Percentiles rank a stretch among this genome's conserved stretches.
Conservation (phyloP, 1,140 invertebrate species). For the Stratiolaelaps scimitus region DNA sequence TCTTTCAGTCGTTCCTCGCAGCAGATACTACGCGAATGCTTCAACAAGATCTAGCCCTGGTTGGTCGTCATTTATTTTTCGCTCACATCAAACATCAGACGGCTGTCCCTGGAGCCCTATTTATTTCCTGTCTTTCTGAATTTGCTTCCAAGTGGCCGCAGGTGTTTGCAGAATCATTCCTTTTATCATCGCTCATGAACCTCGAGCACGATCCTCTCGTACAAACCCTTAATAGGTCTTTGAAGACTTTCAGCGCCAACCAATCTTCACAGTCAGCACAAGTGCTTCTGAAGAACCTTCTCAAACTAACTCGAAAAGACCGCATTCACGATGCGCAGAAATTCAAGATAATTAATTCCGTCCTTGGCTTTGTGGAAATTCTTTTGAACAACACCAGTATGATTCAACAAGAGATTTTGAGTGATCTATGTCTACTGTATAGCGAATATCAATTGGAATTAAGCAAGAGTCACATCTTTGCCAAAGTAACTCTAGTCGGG, state of each 20-base stretch:
- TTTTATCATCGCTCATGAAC: neutral
- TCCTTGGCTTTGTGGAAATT: too few relatives aligned
- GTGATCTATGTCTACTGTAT: neutral
- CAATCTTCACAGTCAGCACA: neutral
- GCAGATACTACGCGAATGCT: conserved; percentile 5
- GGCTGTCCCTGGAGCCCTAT: neutral
- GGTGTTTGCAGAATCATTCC: neutral
- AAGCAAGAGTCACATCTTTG: neutral
- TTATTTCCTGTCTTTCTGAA: neutral
- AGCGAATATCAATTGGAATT: neutral
- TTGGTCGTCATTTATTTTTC: neutral
- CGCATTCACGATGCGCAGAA: too few relatives aligned
- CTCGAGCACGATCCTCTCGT: neutral
- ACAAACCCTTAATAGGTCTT: neutral
- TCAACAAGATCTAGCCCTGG: neutral
- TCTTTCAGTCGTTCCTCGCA: conserved; percentile 10
- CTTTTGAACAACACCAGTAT: too few relatives aligned
- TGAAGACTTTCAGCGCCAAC: conserved; percentile 4
- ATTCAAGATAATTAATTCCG: too few relatives aligned
- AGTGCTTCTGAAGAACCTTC: neutral
- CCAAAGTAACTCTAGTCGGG: neutral
- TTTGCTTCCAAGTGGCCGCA: conserved; percentile 1
- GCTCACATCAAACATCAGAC: neutral
- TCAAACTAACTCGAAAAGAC: neutral
- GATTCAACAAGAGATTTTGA: neutral